These are phyloP conservation scores for Formica selysi DNA, from an alignment of 1,140 invertebrate species.

Conservation along the genomic window DNA sequence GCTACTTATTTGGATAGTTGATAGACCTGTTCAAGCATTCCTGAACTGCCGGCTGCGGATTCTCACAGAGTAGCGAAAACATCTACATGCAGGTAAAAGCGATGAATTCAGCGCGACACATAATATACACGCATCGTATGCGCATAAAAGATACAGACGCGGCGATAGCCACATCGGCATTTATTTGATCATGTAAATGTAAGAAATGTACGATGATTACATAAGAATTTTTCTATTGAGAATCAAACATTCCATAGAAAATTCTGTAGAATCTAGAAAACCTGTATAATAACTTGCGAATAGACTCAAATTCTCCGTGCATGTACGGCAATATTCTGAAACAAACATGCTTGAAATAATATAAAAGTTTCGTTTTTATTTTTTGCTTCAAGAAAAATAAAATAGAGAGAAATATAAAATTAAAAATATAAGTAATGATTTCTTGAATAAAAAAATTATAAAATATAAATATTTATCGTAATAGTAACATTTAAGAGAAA, in stretches of 20 bases:
- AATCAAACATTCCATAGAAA: background rate
- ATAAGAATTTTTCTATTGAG: constrained; percentile 3
- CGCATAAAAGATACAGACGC: constrained; percentile 17
- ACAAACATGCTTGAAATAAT: background rate
- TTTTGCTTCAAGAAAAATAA: background rate
- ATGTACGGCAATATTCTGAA: background rate
- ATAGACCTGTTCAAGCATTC: constrained; percentile 71
- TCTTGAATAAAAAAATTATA: background rate
- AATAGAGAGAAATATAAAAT: background rate
- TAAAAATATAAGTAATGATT: background rate
- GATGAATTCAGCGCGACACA: constrained; percentile 39
- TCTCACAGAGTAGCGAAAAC: constrained; percentile 30
- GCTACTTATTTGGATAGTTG: constrained; percentile 75
- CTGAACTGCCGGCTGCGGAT: constrained; percentile 38
- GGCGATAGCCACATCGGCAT: background rate
- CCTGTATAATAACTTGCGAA: constrained; percentile 1
- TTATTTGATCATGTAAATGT: constrained; percentile 41
- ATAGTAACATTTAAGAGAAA: background rate
- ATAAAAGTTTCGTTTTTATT: background rate
- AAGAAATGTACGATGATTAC: constrained; percentile 4
- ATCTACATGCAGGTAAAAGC: constrained; percentile 50
- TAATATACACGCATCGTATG: background rate
- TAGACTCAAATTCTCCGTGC: background rate
- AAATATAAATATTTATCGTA: background rate
- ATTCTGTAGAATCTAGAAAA: background rate